These are phyloP conservation scores for Pagetopsis macropterus DNA, from an alignment of 2,797 vertebrate species.

Conservation along the genomic window DNA sequence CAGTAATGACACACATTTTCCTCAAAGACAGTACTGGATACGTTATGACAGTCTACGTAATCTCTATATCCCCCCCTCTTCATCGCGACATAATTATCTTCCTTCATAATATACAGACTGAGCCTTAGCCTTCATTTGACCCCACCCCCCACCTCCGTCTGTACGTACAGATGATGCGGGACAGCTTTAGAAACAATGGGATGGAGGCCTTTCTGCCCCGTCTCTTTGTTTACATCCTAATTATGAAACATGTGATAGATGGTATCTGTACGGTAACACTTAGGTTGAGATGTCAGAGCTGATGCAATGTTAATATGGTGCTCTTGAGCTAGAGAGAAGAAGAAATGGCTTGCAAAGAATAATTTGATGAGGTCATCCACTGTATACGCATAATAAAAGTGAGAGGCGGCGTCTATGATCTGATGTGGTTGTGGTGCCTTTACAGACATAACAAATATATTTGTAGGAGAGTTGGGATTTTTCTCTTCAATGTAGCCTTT, in stretches of 20 bases:
- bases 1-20: background rate
- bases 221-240: constrained; percentile 47
- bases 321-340: too few species aligned
- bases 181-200: constrained; percentile 61
- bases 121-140: constrained; percentile 68
- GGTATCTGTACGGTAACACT: background rate
- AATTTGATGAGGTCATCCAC: too few species aligned
- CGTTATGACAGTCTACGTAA: background rate
- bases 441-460: too few species aligned
- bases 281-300: too few species aligned
- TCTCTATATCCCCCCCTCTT: background rate
- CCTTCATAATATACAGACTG: constrained; percentile 50
- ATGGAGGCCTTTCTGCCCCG: background rate
- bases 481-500: too few species aligned
- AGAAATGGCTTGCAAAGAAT: too few species aligned
- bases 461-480: too few species aligned
- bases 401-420: too few species aligned
- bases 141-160: constrained; percentile 39
- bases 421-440: too few species aligned
- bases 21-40: background rate
- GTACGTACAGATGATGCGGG: constrained; percentile 50
- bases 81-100: constrained; percentile 36
- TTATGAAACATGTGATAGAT: constrained; percentile 28
- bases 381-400: too few species aligned
- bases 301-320: too few species aligned